Conservation (phyloP, 2,113 vertebrate species). For the Solea senegalensis region DNA sequence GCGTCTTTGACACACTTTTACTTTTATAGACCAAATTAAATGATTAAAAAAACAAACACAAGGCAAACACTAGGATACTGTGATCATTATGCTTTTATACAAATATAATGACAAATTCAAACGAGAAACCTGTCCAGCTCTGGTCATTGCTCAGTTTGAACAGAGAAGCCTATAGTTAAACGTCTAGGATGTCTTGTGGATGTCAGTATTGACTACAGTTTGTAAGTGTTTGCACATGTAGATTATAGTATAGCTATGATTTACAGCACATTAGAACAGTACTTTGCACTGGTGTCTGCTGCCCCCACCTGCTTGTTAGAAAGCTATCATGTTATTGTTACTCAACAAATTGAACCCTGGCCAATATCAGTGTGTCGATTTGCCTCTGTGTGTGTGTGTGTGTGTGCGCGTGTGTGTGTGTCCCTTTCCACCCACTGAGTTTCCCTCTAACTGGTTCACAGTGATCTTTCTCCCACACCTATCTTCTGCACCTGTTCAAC, state of each 20-base stretch:
- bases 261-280: slow-evolving; percentile 37
- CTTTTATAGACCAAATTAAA: no score
- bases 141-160: no score
- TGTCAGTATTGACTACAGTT: no score
- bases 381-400: slow-evolving; percentile 34
- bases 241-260: slow-evolving; percentile 24
- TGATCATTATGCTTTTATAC: neutral
- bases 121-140: no score
- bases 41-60: neutral
- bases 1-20: no score
- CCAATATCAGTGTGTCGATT: slow-evolving; percentile 52
- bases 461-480: slow-evolving; percentile 69
- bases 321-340: slow-evolving; percentile 63
- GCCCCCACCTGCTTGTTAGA: slow-evolving; percentile 83
- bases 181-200: no score
- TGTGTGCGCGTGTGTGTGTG: slow-evolving; percentile 13
- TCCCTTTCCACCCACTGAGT: slow-evolving; percentile 69
- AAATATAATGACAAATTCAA: neutral
- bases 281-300: slow-evolving; percentile 64
- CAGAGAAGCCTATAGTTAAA: no score
- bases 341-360: slow-evolving; percentile 67
- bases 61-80: neutral
- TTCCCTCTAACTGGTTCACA: slow-evolving; percentile 52
- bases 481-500: slow-evolving; percentile 52
- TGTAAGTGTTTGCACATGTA: neutral